Percentiles rank a stretch among this genome's conserved stretches.
Conservation (phyloP, 2,113 vertebrate genomes). For the Paedocypris sp. region DNA sequence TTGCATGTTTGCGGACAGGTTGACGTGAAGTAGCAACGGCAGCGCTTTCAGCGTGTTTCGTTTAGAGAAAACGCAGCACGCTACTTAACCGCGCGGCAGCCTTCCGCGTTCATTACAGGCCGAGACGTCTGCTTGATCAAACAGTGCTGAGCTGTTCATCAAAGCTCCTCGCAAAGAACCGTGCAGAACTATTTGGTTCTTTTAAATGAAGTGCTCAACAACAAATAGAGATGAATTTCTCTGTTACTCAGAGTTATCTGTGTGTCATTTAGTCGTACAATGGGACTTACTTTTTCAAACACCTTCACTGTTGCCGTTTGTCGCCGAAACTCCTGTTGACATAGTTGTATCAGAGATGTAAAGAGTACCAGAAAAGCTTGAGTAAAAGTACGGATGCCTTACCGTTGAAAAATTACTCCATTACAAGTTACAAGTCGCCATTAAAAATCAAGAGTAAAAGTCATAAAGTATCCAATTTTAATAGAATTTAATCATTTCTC, state of each 20-base stretch:
- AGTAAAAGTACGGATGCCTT: no score
- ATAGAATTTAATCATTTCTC: no score
- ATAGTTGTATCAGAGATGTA: no score
- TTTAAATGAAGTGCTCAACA: neutral
- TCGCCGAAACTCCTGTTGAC: no score
- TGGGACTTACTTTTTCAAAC: no score
- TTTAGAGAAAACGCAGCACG: neutral
- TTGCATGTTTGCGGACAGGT: neutral
- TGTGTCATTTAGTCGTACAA: no score
- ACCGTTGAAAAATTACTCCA: no score
- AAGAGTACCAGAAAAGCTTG: no score
- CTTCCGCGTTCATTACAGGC: neutral
- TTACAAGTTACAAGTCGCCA: no score
- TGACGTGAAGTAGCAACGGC: neutral
- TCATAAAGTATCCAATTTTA: no score
- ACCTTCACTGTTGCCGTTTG: no score
- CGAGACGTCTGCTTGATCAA: constrained; percentile 1
- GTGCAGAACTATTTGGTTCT: neutral
- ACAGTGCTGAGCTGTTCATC: neutral
- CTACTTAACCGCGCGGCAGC: neutral
- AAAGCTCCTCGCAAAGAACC: neutral
- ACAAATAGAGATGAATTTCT: constrained; percentile 15
- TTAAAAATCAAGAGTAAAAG: no score
- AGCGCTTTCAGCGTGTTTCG: neutral
- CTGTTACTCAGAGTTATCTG: neutral